Percentiles rank a stretch among this genome's conserved stretches.
Evolutionary conservation across 2,888 invertebrate species (phyloP).

Genomic region (Hypsopygia costalis): DNA sequence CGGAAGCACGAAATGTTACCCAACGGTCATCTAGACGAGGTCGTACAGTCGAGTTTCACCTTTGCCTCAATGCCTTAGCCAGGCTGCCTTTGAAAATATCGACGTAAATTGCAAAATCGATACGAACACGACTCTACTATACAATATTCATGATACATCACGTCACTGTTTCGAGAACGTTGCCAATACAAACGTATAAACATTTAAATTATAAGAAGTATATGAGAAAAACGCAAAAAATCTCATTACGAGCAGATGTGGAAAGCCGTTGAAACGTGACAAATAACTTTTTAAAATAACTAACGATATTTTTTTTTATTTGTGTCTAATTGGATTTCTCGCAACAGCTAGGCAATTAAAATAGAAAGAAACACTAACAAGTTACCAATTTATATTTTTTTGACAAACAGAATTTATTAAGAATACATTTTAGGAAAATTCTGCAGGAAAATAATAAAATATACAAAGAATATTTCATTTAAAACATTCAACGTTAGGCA

Average conservation of each 20-base stretch:
- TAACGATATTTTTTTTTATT: too few species aligned
- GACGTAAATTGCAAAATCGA: slow-evolving; percentile 34
- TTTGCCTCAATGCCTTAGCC: slow-evolving; percentile 50
- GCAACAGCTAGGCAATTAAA: too few species aligned
- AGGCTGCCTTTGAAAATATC: slow-evolving; percentile 28
- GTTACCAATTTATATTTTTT: too few species aligned
- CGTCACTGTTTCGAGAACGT: slow-evolving; percentile 9
- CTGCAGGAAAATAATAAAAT: too few species aligned
- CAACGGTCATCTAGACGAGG: slow-evolving; percentile 56
- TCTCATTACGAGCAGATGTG: too few species aligned
- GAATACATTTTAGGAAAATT: too few species aligned
- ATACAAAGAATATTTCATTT: not conserved
- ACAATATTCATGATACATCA: slow-evolving; percentile 20
- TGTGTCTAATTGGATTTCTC: too few species aligned
- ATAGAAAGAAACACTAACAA: too few species aligned
- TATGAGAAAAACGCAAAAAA: too few species aligned
- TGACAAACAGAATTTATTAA: too few species aligned
- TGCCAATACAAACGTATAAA: slow-evolving; percentile 14
- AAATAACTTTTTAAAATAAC: not conserved
- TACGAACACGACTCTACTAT: slow-evolving; percentile 16
- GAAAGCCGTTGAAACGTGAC: not conserved
- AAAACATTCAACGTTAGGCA: not conserved
- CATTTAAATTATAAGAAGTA: too few species aligned
- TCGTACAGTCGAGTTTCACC: slow-evolving; percentile 55
- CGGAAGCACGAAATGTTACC: slow-evolving; percentile 62